Conservation (phyloP, 1,140 invertebrate genomes). For the Harpegnathos saltator region DNA sequence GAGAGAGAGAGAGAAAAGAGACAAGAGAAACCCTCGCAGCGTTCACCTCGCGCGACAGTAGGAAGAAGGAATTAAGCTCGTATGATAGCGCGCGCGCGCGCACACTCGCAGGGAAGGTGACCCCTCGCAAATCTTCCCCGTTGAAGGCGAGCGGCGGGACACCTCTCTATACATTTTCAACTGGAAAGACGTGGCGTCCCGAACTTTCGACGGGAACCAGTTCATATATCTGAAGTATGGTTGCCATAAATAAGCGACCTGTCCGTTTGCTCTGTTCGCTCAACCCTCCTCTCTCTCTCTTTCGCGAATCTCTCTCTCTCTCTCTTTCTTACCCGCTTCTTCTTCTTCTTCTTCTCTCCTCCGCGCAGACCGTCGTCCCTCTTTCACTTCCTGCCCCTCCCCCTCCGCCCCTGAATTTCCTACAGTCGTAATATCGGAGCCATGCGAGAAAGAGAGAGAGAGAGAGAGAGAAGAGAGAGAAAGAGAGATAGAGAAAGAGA, state of each 20-base stretch:
- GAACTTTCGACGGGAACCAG: slow-evolving; percentile 86
- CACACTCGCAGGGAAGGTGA: no score
- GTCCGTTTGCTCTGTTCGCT: slow-evolving; percentile 84
- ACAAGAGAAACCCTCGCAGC: background rate
- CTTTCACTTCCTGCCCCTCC: slow-evolving; percentile 12
- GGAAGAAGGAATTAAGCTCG: slow-evolving; percentile 79
- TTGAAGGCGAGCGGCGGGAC: slow-evolving; percentile 77
- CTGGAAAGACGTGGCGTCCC: slow-evolving; percentile 83
- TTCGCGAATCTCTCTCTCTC: slow-evolving; percentile 47
- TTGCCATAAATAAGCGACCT: slow-evolving; percentile 86
- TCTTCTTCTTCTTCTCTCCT: slow-evolving; percentile 28
- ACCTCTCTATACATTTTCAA: slow-evolving; percentile 84
- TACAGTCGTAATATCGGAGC: slow-evolving; percentile 76
- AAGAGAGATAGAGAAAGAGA: no score
- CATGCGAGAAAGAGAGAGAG: slow-evolving; percentile 64
- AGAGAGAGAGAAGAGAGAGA: no score
- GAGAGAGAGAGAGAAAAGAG: no score
- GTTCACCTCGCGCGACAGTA: slow-evolving; percentile 38
- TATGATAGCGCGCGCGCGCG: slow-evolving; percentile 76
- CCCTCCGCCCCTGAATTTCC: slow-evolving; percentile 76
- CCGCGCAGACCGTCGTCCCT: slow-evolving; percentile 19
- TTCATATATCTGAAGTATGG: slow-evolving; percentile 86
- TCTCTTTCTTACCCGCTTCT: slow-evolving; percentile 18
- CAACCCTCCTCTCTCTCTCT: slow-evolving; percentile 70
- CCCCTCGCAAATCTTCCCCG: slow-evolving; percentile 79